Evolutionary conservation across 2,797 vertebrate species (phyloP).

Genomic region (Harpagifer antarcticus): DNA sequence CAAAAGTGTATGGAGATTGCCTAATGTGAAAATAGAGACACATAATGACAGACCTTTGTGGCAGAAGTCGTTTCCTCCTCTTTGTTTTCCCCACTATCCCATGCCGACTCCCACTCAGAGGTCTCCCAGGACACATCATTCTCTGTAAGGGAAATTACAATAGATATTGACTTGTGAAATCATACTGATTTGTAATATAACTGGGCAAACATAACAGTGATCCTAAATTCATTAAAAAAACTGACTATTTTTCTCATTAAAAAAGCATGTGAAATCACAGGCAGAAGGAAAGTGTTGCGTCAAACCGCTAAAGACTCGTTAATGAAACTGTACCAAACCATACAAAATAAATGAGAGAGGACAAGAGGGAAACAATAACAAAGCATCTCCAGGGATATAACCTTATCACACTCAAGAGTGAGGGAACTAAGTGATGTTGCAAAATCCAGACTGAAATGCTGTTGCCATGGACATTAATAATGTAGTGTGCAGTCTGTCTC

Average conservation of each 20-base stretch:
- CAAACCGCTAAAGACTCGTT: neutral
- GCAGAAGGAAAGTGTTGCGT: neutral
- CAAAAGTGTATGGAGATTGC: no score
- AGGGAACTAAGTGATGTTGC: slow-evolving; percentile 12
- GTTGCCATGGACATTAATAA: slow-evolving; percentile 23
- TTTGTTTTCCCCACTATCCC: slow-evolving; percentile 87
- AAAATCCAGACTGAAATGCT: slow-evolving; percentile 4
- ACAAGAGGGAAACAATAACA: neutral
- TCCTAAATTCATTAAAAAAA: neutral
- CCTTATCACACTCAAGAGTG: slow-evolving; percentile 13
- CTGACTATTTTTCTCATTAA: neutral
- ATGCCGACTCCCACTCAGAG: slow-evolving; percentile 93
- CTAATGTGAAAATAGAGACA: neutral
- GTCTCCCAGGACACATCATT: slow-evolving; percentile 93
- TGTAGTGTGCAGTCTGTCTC: neutral
- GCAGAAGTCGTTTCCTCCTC: slow-evolving; percentile 60
- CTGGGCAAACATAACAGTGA: neutral
- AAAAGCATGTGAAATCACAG: no score
- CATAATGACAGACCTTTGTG: slow-evolving; percentile 55
- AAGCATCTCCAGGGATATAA: slow-evolving; percentile 1
- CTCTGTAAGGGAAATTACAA: slow-evolving; percentile 71
- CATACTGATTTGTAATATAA: neutral
- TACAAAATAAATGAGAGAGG: neutral
- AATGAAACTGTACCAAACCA: neutral
- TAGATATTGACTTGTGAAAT: neutral